phyloP scores from a whole-genome alignment of 2,888 invertebrate genomes.

The Lymantria dispar region DNA sequence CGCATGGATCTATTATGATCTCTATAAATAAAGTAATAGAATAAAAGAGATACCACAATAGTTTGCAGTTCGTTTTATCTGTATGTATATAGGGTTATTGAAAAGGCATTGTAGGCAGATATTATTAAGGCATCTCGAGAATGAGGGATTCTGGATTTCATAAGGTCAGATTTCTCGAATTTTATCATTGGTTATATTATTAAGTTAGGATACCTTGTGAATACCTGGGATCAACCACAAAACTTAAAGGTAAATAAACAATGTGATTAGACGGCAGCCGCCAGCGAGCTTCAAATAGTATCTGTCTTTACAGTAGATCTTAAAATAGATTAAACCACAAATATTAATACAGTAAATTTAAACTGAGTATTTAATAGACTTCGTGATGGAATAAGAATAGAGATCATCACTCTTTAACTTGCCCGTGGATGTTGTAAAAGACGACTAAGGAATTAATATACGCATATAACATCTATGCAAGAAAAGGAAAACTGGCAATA shows the following conservation, averaged over 20 bases:
- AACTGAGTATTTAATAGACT: no score
- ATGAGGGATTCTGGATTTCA: constrained; percentile 36
- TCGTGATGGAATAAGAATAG: no score
- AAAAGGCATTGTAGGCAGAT: constrained; percentile 41
- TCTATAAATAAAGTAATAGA: no score
- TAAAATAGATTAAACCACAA: neutral
- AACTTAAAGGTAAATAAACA: constrained; percentile 4
- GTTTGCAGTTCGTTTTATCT: constrained; percentile 2
- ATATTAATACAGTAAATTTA: neutral
- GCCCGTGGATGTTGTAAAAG: no score
- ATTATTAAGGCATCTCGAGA: constrained; percentile 41
- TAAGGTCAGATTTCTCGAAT: constrained; percentile 41
- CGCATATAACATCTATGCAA: no score
- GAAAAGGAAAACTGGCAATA: no score
- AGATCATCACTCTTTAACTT: no score
- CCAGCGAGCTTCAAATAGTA: neutral
- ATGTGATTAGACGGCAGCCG: constrained; percentile 1
- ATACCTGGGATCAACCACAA: constrained; percentile 10
- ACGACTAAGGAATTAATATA: no score
- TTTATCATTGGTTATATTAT: constrained; percentile 19
- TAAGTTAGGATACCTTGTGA: constrained; percentile 5
- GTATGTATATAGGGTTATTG: constrained; percentile 36
- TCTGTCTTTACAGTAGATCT: neutral
- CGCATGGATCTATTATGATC: no score
- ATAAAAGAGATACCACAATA: neutral